Conservation (phyloP, 2,797 vertebrate genomes). For the Echiichthys vipera region DNA sequence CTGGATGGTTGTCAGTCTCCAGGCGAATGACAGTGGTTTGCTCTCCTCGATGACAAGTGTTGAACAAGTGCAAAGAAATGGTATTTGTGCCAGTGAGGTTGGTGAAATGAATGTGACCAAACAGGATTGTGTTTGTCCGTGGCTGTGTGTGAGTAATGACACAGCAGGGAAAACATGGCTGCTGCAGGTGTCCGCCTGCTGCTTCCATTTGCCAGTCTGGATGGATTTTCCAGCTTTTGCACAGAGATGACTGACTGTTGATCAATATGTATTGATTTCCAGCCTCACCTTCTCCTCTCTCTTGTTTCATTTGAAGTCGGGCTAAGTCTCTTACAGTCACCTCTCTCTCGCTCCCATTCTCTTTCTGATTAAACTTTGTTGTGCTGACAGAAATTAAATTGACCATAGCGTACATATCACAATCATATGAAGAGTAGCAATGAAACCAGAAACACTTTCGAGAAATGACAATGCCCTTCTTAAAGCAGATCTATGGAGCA, state of each 20-base stretch:
- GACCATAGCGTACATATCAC: neutral
- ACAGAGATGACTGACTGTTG: conserved; percentile 49
- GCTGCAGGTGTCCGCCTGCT: conserved; percentile 33
- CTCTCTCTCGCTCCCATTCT: neutral
- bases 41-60: neutral
- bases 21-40: neutral
- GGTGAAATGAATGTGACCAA: conserved; percentile 26
- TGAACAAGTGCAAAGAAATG: neutral
- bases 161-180: conserved; percentile 34
- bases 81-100: conserved; percentile 8
- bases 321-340: neutral
- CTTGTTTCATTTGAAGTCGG: conserved; percentile 12
- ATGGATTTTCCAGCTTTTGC: conserved; percentile 52
- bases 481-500: neutral
- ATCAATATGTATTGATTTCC: conserved; percentile 65
- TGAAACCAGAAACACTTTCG: too few species aligned
- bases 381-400: neutral
- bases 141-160: conserved; percentile 55
- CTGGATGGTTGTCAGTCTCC: too few species aligned
- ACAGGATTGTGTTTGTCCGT: conserved; percentile 22
- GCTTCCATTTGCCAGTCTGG: conserved; percentile 32
- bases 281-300: conserved; percentile 12
- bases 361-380: neutral
- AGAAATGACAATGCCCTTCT: neutral
- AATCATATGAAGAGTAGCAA: neutral